Conservation (phyloP, 2,797 vertebrate species). For the Numenius phaeopus region DNA sequence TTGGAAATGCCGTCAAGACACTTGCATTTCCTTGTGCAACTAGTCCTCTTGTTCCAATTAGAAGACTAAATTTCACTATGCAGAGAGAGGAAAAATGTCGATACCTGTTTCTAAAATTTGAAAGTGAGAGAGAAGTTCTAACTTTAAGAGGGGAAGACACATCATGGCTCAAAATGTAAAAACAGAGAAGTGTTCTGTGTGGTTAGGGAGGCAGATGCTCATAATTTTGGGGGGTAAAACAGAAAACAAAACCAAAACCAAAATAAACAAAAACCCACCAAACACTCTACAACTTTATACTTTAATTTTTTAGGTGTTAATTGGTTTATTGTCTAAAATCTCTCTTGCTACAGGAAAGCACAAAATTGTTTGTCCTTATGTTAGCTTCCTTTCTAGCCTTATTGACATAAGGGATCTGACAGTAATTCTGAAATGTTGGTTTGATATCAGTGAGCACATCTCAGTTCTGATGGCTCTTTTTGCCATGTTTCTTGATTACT, state of each 20-base stretch:
- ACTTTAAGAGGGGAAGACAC: background rate
- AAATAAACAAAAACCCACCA: background rate
- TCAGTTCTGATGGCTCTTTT: background rate
- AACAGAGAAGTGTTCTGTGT: background rate
- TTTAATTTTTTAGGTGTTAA: background rate
- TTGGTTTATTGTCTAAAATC: background rate
- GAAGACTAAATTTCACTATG: background rate
- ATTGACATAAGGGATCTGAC: background rate
- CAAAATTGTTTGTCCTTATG: background rate
- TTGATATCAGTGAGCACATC: background rate
- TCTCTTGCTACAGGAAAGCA: background rate
- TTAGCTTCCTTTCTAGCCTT: background rate
- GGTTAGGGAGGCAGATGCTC: background rate
- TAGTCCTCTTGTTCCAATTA: background rate
- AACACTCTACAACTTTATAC: background rate
- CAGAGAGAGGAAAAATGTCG: background rate
- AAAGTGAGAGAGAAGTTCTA: background rate
- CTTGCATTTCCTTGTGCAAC: background rate
- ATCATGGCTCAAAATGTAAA: background rate
- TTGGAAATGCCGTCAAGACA: background rate
- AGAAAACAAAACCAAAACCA: accelerated
- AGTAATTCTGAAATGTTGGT: background rate
- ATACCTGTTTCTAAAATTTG: background rate
- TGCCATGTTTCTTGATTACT: background rate
- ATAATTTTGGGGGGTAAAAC: background rate